These are phyloP conservation scores for Apistogramma diplotaenia DNA, from an alignment of 2,113 vertebrate genomes.

Conservation along the genomic window DNA sequence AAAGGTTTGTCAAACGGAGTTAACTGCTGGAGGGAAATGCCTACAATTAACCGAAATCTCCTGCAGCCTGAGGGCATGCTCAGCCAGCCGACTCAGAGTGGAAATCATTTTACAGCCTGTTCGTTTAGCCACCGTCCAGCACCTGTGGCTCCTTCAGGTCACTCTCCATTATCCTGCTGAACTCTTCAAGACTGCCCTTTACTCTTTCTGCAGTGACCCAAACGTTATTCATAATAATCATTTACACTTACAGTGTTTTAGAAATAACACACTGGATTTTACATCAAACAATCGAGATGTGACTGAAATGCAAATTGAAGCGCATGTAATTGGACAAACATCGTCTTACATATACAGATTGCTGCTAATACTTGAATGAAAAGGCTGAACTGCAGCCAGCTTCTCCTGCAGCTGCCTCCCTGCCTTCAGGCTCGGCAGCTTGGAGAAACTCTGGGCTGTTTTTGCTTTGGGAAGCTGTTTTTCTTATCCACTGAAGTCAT, in stretches of 20 bases:
- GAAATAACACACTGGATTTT: accelerated
- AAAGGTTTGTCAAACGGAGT: neutral
- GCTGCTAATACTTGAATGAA: neutral
- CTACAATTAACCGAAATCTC: neutral
- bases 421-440: neutral
- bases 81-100: neutral
- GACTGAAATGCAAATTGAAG: neutral
- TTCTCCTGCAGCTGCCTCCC: neutral
- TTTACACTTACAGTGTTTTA: neutral
- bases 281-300: neutral
- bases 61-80: neutral
- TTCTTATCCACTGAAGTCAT: neutral
- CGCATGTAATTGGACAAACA: neutral
- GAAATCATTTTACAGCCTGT: neutral
- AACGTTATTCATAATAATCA: neutral
- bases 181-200: neutral
- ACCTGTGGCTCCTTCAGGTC: neutral
- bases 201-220: neutral
- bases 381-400: neutral
- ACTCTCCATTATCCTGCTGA: neutral
- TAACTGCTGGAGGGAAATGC: neutral
- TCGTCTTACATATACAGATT: neutral
- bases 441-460: neutral
- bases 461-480: neutral
- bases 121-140: neutral